A percentile compares a stretch with the other conserved stretches of the same genome.
Evolutionary conservation across 2,888 invertebrate species (phyloP).

Genomic region (Polydrusus pterygomalis): DNA sequence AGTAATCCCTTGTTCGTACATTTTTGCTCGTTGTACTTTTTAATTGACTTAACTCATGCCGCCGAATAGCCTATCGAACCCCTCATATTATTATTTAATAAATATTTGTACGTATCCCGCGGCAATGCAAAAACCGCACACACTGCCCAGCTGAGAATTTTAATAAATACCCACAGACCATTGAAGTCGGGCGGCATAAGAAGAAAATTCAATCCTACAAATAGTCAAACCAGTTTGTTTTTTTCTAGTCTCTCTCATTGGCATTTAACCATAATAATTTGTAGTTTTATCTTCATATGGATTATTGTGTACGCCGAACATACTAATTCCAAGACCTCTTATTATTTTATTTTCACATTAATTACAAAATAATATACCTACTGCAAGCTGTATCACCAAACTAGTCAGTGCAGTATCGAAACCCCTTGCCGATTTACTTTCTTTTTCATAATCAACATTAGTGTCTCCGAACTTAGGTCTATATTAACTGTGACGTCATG

Average conservation of each 20-base stretch:
- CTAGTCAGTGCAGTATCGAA: too few species aligned
- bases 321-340: too few species aligned
- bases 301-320: too few species aligned
- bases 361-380: too few species aligned
- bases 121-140: constrained; percentile 37
- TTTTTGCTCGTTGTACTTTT: background rate
- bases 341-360: too few species aligned
- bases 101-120: constrained; percentile 30
- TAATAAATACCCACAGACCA: constrained; percentile 36
- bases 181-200: constrained; percentile 21
- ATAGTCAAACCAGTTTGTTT: background rate
- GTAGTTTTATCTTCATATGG: too few species aligned
- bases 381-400: too few species aligned
- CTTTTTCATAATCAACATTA: too few species aligned
- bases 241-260: background rate
- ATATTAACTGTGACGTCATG: too few species aligned
- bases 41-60: constrained; percentile 23
- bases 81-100: constrained; percentile 47
- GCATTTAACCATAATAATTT: too few species aligned
- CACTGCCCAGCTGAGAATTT: constrained; percentile 37
- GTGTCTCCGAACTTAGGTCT: too few species aligned
- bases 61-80: constrained; percentile 31
- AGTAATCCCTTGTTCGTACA: background rate
- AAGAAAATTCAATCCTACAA: constrained; percentile 35
- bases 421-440: too few species aligned